Base-by-base conservation (phyloP, 1,140 invertebrate species). In the Drosophila nigrodunni region DNA sequence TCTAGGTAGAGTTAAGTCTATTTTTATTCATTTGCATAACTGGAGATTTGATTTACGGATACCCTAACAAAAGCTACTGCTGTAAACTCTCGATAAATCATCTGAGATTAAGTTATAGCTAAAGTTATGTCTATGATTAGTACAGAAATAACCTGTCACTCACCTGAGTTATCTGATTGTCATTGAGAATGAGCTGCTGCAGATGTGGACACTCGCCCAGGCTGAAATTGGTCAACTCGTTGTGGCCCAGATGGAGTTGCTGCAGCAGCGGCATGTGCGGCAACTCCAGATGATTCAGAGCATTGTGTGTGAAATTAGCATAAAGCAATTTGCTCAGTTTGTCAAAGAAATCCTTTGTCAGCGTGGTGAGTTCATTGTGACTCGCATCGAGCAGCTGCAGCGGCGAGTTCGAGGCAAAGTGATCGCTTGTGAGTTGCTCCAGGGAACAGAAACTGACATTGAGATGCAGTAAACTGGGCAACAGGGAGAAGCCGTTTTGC, bases 221-320 rank as follows among this genome's bases (percentile, higher is more conserved):
- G 6, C 50, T 78, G 21, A 82, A 44, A 60, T 72, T 82, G 3
- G 43, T 71, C 74, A 92, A 60, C 6, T 78, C 74, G 61, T 92
- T 92, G 68, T 77, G 62, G 13, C 75, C 66, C 41, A 92, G 74
- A 59, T 91, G 64, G 11, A 92, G 77, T 11, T 61, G 66, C 47
- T 77, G 71, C 34, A 92, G 76, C 35, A 78, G 44, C 41, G 61
- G 54, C 68, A 89, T 67, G 9, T 72, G 71, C 1, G 85, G 74
- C 65, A 80, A n/a, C 46, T 88, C 78, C 2, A 83, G 58, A 2
- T 49, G 44, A 49, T 37, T 30, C 30, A 92, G 49, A 1, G 68
- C 15, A 49, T 92, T 92, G 41, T 90, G 59, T n/a, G 91, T 82
- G 55, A 92, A 89, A 67, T 92, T 91, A 2, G 80, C 88, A 67